Evolutionary conservation across 2,113 vertebrate species (phyloP).

Genomic region (Rhizomys pruinosus): DNA sequence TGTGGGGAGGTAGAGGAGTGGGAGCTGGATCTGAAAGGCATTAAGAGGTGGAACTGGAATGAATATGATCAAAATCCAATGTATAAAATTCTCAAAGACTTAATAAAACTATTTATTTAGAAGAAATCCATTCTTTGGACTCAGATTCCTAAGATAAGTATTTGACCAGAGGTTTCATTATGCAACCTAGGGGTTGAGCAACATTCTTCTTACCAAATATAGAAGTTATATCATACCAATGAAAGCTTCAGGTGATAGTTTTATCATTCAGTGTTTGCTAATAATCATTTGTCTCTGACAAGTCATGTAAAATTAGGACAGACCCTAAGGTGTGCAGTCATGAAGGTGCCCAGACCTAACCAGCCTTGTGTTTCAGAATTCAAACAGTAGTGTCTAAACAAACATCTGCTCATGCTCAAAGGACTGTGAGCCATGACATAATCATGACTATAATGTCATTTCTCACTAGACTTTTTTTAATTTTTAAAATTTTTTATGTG

Average conservation of each 20-base stretch:
- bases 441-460: neutral
- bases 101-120: too few relatives aligned
- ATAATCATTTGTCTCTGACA: slow-evolving; percentile 42
- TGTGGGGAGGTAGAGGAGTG: too few relatives aligned
- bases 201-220: slow-evolving; percentile 18
- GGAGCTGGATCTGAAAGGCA: too few relatives aligned
- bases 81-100: too few relatives aligned
- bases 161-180: slow-evolving; percentile 46
- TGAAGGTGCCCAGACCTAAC: slow-evolving; percentile 49
- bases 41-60: too few relatives aligned
- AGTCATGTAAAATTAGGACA: slow-evolving; percentile 57
- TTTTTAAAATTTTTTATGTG: too few relatives aligned
- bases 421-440: neutral
- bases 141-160: slow-evolving; percentile 54
- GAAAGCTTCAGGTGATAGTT: too few relatives aligned
- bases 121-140: neutral
- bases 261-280: slow-evolving; percentile 23
- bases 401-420: neutral
- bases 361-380: neutral
- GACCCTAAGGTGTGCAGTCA: neutral
- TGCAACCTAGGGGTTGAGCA: neutral
- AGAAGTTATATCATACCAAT: slow-evolving; percentile 38
- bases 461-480: too few relatives aligned
- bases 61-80: too few relatives aligned
- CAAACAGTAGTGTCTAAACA: slow-evolving; percentile 9